These are phyloP conservation scores for Lasioglossum albipes DNA, from an alignment of 1,140 invertebrate genomes.

Conservation along the genomic window DNA sequence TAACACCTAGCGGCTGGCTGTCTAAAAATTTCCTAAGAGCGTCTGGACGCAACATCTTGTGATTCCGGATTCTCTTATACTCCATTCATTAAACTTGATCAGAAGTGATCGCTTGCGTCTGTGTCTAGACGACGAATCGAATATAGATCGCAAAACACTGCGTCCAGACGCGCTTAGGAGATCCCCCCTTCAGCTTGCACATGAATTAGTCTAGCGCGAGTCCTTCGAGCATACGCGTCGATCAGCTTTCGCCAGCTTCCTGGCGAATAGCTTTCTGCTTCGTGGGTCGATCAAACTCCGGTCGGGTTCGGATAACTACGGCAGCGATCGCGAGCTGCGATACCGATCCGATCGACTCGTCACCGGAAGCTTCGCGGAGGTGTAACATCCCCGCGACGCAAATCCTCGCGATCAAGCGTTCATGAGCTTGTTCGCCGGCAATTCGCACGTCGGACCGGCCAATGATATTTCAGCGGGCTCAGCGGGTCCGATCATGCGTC, in stretches of 20 bases:
- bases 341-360: background rate
- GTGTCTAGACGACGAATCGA: too few relatives aligned
- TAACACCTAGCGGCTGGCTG: too few relatives aligned
- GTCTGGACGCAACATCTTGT: too few relatives aligned
- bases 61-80: too few relatives aligned
- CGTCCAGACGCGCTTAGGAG: too few relatives aligned
- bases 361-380: background rate
- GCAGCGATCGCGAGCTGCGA: background rate
- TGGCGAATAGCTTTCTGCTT: background rate
- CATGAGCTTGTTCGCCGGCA: background rate
- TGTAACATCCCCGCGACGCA: conserved; percentile 1
- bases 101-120: too few relatives aligned
- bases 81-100: too few relatives aligned
- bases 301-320: conserved; percentile 1
- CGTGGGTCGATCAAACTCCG: background rate
- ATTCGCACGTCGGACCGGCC: background rate
- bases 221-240: background rate
- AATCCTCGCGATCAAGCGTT: conserved; percentile 16
- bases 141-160: too few relatives aligned
- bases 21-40: too few relatives aligned
- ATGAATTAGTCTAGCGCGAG: too few relatives aligned
- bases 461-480: background rate
- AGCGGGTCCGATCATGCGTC: background rate
- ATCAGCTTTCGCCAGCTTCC: background rate
- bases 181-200: too few relatives aligned